Evolutionary conservation across 2,888 invertebrate species (phyloP), one percentile per base, ranked within the genome.

Genomic region (Ophraella communa): DNA sequence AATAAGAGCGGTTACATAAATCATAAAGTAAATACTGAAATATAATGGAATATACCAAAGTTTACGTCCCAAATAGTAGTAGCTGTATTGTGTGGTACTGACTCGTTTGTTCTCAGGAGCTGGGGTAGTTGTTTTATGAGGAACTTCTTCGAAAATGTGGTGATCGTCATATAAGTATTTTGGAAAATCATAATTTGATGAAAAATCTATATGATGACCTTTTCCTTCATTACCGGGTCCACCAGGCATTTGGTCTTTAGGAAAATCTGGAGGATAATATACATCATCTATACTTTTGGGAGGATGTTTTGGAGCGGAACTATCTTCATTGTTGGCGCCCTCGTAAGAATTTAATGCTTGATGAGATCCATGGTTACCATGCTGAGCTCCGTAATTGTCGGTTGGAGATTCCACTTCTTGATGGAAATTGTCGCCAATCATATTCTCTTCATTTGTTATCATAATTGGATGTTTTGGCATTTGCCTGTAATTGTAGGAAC

Each of bases 41-140:
- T 91, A 91, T 47, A 91, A 80, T 0, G 91, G 91, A 66, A 91
- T 83, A 76, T 91, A 91, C 85, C 91, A 91, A 33, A 91, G 81
- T 75, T 91, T 91, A 72, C 89, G 87, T 2, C 91, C 91, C 65
- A 91, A 84, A 75, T 89, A 91, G 75, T 91, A 91, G 78, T 91
- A 91, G 77, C 90, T 90, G 83, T 89, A 90, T 62, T 82, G 82
- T 78, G 83, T 85, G 71, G 84, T 85, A 74, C 86, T 87, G 7
- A 87, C 87, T 78, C 87, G 83, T 71, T 87, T 85, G 74, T 83
- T 85, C 77, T 87, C 86, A 1, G 83, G 83, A 1, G 83, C 85
- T 1, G 85, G 83, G 10, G 84, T 84, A 4, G 84, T 84, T 66
- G 84, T 75, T 1, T 83, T 78, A 11, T 79, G 79, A 71, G 73